Evolutionary conservation across 2,888 invertebrate species (phyloP).

Genomic region (Melikaiella ostensackeni): DNA sequence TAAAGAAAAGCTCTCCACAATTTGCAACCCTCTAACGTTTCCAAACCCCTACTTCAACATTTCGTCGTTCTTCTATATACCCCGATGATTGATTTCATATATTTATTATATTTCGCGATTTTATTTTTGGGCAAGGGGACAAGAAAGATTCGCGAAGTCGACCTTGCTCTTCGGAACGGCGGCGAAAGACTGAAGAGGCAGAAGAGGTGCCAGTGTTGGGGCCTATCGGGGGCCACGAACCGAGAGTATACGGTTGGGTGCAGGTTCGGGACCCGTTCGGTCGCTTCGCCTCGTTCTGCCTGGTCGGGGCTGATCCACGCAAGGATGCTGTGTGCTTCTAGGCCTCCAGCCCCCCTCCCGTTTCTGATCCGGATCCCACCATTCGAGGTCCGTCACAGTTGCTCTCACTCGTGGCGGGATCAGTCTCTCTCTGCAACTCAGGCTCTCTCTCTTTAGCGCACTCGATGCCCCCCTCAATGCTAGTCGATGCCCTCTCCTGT

Average conservation of each 20-base stretch:
- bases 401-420: conserved; percentile 13
- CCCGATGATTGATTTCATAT: background rate
- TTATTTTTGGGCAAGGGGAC: background rate
- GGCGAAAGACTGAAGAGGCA: conserved; percentile 74
- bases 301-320: conserved; percentile 58
- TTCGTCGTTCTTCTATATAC: background rate
- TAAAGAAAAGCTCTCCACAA: background rate
- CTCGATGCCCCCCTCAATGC: conserved; percentile 49
- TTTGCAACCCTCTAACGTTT: background rate
- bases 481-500: conserved; percentile 48
- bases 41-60: background rate
- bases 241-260: conserved; percentile 57
- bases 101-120: background rate
- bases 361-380: conserved; percentile 46
- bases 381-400: conserved; percentile 34
- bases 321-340: conserved; percentile 62
- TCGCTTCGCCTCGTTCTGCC: conserved; percentile 65
- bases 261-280: conserved; percentile 70
- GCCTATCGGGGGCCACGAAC: conserved; percentile 60
- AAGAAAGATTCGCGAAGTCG: conserved; percentile 44
- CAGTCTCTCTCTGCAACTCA: conserved; percentile 31
- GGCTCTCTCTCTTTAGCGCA: conserved; percentile 42
- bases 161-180: conserved; percentile 71
- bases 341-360: conserved; percentile 57
- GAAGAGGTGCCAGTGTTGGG: conserved; percentile 64